Evolutionary conservation across 2,113 vertebrate genomes (phyloP).

Genomic region (Nycticryphes semicollaris): DNA sequence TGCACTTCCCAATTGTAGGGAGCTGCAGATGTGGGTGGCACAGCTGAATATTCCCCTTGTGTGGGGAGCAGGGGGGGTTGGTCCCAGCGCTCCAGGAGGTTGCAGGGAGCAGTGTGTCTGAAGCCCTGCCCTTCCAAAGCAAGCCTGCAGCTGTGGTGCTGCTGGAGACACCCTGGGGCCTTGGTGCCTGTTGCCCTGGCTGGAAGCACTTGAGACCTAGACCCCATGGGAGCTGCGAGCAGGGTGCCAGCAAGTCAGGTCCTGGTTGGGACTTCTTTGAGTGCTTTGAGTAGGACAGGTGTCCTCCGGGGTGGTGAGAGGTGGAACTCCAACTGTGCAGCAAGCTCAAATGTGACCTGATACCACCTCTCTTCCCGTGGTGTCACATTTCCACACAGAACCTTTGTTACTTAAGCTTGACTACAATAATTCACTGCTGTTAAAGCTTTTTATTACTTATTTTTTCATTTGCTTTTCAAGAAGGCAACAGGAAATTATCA

Average conservation of each 20-base stretch:
- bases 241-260: background rate
- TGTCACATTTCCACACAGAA: background rate
- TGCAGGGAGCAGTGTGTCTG: background rate
- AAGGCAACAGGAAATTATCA: background rate
- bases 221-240: fast-evolving
- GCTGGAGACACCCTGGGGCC: background rate
- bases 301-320: background rate
- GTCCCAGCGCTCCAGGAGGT: background rate
- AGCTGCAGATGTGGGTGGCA: fast-evolving
- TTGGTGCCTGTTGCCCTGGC: fast-evolving
- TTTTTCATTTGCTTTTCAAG: background rate
- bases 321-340: background rate
- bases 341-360: background rate
- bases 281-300: background rate
- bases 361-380: background rate
- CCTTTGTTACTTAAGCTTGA: background rate
- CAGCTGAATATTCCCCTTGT: background rate
- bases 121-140: background rate
- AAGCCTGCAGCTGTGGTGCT: background rate
- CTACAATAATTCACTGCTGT: background rate
- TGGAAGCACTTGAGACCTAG: background rate
- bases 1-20: background rate
- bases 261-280: background rate
- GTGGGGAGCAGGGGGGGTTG: background rate
- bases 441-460: background rate